Evolutionary conservation across 1,140 invertebrate species (phyloP), one percentile per base, ranked within the genome.

Genomic region (Phenacoccus solenopsis): DNA sequence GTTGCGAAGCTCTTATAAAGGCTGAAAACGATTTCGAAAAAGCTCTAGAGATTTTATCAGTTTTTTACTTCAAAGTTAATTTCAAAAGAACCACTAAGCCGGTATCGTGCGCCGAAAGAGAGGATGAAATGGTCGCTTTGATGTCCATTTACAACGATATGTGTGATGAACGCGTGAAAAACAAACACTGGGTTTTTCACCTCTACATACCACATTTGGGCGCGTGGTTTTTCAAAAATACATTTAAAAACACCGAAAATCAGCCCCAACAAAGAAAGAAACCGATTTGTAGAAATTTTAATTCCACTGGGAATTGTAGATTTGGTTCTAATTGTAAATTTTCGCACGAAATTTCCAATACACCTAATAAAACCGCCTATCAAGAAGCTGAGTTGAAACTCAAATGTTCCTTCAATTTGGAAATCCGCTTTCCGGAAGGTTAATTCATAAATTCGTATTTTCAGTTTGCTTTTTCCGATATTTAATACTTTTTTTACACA

Each of bases 131-230:
- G 25, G 59, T 64, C 9, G 59, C 59, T 25, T 64, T 64, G 25
- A 64, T 10, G 16, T 64, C 59, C 25, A 64, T 64, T 9, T 64
- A 64, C 25, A n/a, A 59, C 16, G 25, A 49, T 49, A 64, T 64
- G 22, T 25, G 21, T 25, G 59, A 64, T 24, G 59, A 64, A 27
- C 3, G 16, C 22, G 21, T 27, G 1, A 24, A 24, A 24, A 24
- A 64, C 20, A 64, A 64, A 20, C 59, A 64, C 25, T 64, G 59
- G 59, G 59, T 64, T 25, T 64, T 64, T 27, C 59, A 64, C 16
- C 25, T 64, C 1, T 1, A 64, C 22, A 25, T 64, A 9, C 21
- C 22, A 3, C 10, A 24, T 24, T 64, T 64, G 22, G 59, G 22
- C 2, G 10, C 22, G 16, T 64, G 59, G 59, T 24, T 5, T 27